phyloP scores from a whole-genome alignment of 2,113 vertebrate genomes.

The Albula goreensis region DNA sequence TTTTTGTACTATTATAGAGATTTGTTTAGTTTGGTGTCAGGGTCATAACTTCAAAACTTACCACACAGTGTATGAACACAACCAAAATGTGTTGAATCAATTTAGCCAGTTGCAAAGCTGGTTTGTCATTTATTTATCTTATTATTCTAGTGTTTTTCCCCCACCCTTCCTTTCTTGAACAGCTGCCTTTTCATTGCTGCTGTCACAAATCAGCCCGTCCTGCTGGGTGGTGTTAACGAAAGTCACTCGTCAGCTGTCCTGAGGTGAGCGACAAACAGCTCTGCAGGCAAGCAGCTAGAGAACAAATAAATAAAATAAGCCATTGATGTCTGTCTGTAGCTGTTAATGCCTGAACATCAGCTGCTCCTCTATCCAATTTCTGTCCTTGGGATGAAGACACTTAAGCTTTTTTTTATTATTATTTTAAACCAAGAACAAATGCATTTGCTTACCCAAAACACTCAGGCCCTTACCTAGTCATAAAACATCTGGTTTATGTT shows the following conservation, averaged over 20 bases:
- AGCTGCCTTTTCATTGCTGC: too few species aligned
- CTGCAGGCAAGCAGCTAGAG: not conserved
- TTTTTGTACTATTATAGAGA: too few species aligned
- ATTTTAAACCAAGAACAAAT: not conserved
- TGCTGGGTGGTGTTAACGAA: not conserved
- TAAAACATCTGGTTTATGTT: not conserved
- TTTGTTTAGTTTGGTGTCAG: too few species aligned
- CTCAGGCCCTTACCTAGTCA: not conserved
- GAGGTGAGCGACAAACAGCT: not conserved
- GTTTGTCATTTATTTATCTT: not conserved
- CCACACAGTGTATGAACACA: not conserved
- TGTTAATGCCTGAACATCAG: not conserved
- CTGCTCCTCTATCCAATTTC: not conserved
- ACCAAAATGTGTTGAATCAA: not conserved
- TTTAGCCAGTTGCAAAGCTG: not conserved
- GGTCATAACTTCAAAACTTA: too few species aligned
- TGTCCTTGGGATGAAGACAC: not conserved
- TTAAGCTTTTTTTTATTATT: not conserved
- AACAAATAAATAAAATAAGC: not conserved
- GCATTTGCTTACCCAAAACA: not conserved
- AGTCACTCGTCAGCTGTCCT: not conserved
- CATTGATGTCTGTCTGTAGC: not conserved
- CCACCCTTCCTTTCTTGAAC: not conserved
- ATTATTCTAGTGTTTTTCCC: constrained; percentile 11
- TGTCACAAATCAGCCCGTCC: not conserved